Evolutionary conservation across 2,888 invertebrate species (phyloP), one percentile per base, ranked within the genome.

Genomic region (Ichneumoninae sp.): DNA sequence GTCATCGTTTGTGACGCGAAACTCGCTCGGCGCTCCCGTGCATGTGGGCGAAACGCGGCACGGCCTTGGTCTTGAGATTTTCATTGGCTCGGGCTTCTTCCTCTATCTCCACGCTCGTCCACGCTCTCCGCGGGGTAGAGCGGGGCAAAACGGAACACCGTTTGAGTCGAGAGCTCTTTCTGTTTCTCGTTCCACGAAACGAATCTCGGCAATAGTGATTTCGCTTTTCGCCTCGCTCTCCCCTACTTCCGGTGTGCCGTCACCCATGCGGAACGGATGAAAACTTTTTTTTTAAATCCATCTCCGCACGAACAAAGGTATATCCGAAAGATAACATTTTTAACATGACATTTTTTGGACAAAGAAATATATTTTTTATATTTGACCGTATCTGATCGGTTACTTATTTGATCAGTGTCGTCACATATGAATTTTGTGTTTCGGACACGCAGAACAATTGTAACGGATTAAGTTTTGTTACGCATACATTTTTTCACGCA

Each of bases 41-140:
- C 33, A 77, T 44, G 80, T 68, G 76, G 52, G 72, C 83, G 72
- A 84, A 80, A 71, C 62, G 36, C 65, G 3, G 13, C n/a, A 44
- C 71, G 84, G 50, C 84, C 84, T 82, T 82, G 82, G 75, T 79
- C 82, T 84, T 84, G 84, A 84, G 75, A 74, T 71, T 71, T 65
- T 75, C 76, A 66, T 72, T 57, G 62, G 54, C 30, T 50, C 16
- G 16, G 44, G 44, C 4, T 16, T 47, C 44, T 4, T 47, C 44
- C 44, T 47, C 16, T 5, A 4, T 16, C 16, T 16, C 13, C 16
- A 16, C 4, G 13, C 44, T 4, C 16, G 44, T 47, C 4, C 44
- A 16, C 44, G 44, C 44, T 33, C 62, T 33, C n/a, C 13, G 33
- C 10, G 62, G 8, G 7, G 8, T 4, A 26, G 13, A 1, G 44